Evolutionary conservation across 2,888 invertebrate species (phyloP).

Genomic region (Macropis europaea): DNA sequence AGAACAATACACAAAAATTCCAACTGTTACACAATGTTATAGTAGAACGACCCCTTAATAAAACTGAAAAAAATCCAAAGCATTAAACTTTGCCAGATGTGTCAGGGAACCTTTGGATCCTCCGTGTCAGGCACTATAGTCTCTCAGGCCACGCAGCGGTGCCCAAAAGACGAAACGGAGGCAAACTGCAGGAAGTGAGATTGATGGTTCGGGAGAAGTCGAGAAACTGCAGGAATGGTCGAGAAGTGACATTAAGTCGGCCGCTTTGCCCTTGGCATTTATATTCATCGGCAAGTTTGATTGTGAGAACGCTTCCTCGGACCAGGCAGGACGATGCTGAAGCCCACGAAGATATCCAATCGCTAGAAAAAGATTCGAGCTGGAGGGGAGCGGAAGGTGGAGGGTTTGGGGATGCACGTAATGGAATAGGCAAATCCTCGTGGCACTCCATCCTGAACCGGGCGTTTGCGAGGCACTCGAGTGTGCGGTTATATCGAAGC

Average conservation of each 20-base stretch:
- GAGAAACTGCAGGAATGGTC: constrained; percentile 11
- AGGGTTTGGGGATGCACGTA: constrained; percentile 15
- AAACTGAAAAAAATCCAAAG: no score
- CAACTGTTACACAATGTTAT: no score
- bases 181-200: constrained; percentile 40
- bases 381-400: background rate
- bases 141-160: background rate
- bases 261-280: constrained; percentile 56
- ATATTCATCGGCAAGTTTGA: constrained; percentile 65
- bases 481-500: constrained; percentile 43
- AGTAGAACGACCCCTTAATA: no score
- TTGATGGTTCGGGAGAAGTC: constrained; percentile 33
- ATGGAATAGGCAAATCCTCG: constrained; percentile 61
- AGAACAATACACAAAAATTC: no score
- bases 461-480: constrained; percentile 33
- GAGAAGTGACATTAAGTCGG: constrained; percentile 46
- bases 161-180: background rate
- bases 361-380: no score
- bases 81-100: no score
- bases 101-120: no score
- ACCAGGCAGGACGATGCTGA: constrained; percentile 33
- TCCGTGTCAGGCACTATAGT: no score
- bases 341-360: constrained; percentile 37
- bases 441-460: constrained; percentile 37
- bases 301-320: constrained; percentile 41